Conservation (phyloP, 2,888 invertebrate genomes). For the Nematopogon swammerdamellus region DNA sequence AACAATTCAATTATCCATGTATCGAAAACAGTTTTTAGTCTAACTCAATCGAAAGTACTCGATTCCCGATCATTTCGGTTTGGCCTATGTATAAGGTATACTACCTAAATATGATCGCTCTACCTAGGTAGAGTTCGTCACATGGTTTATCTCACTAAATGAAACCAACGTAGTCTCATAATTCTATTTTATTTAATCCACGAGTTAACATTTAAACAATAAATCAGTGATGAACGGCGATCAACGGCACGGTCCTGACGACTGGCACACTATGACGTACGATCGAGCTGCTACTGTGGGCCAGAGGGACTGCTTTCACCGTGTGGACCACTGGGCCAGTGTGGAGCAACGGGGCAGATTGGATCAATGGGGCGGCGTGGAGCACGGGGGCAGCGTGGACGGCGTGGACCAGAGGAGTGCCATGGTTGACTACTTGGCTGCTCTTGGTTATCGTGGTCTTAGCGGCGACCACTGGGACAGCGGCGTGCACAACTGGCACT, state of each 20-base stretch:
- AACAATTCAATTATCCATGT: too few species aligned
- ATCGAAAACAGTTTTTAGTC: too few species aligned
- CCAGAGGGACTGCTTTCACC: conserved; percentile 6
- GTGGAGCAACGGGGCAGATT: conserved; percentile 15
- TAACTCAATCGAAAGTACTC: too few species aligned
- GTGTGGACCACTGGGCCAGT: conserved; percentile 17
- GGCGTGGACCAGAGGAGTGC: conserved; percentile 29
- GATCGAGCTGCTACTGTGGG: conserved; percentile 38
- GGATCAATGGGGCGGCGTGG: conserved; percentile 31
- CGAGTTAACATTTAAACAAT: neutral
- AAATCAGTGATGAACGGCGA: conserved; percentile 13
- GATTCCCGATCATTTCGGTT: too few species aligned
- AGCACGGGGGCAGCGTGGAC: conserved; percentile 34
- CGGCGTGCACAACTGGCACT: conserved; percentile 19
- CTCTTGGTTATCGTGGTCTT: conserved; percentile 47
- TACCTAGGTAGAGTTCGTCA: too few species aligned
- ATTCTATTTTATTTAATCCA: too few species aligned
- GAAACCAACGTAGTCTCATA: too few species aligned
- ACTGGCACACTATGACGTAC: conserved; percentile 35
- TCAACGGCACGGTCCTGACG: conserved; percentile 21
- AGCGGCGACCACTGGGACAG: conserved; percentile 21
- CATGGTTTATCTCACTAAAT: too few species aligned
- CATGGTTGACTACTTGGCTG: conserved; percentile 46
- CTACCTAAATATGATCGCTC: too few species aligned
- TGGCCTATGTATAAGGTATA: too few species aligned